phyloP scores from a whole-genome alignment of 1,140 invertebrate genomes.

The Tetramorium parvispinum region DNA sequence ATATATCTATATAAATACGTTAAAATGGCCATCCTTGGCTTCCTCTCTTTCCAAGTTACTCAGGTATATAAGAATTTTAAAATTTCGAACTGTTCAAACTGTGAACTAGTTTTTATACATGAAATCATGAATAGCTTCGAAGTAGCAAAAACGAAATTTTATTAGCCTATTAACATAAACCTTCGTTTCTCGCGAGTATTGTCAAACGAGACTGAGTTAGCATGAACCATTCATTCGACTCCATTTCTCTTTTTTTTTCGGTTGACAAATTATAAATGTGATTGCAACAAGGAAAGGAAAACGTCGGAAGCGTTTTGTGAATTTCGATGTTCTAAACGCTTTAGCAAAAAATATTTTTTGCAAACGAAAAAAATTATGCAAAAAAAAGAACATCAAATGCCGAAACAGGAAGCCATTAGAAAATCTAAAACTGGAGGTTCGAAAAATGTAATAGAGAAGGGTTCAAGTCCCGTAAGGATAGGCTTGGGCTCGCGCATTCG shows the following conservation, averaged over 20 bases:
- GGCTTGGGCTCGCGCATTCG: background rate
- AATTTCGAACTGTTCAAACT: background rate
- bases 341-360: background rate
- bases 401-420: background rate
- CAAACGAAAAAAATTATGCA: conserved; percentile 12
- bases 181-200: conserved; percentile 20
- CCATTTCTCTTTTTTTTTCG: conserved; percentile 10
- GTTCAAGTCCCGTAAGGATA: background rate
- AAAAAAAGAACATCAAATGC: conserved; percentile 7
- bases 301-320: background rate
- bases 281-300: background rate
- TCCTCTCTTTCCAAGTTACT: background rate
- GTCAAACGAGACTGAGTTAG: background rate
- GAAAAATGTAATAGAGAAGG: background rate
- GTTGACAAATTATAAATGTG: background rate
- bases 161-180: conserved; percentile 8
- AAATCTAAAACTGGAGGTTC: too few relatives aligned
- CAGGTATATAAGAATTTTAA: background rate
- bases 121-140: background rate
- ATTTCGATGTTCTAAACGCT: background rate
- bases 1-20: background rate
- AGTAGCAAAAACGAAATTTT: background rate
- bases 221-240: background rate
- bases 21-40: too few relatives aligned
- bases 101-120: background rate